Base-by-base conservation (phyloP, 1,140 invertebrate species). In the Goniozus legneri region DNA sequence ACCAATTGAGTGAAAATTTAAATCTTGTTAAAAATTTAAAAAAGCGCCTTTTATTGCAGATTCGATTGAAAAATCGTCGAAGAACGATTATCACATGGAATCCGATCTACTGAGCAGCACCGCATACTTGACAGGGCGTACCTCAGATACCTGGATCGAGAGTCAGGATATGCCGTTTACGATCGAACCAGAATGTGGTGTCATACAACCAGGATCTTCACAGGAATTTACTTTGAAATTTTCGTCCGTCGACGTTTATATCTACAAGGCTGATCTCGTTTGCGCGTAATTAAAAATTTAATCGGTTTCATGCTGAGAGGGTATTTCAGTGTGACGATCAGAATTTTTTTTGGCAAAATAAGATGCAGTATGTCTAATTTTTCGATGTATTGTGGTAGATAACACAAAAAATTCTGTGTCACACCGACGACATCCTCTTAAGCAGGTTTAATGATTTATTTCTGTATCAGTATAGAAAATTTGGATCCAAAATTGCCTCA, bases 281-380 rank as follows among this genome's bases (percentile, higher is more conserved):
- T 66, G 67, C 65, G 55, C 50, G 66, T 70, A 62, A 7, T n/a
- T n/a, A n/a, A n/a, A n/a, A n/a, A n/a, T 38, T 48, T 34, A 19
- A 27, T 27, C 15, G 33, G 36, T 48, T 30, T 41, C 4, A 24
- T 31, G 13, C 3, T 22, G 13, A 34, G n/a, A n/a, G n/a, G n/a
- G n/a, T 13, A 16, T 48, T 44, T 18, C 10, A 3, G 10, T 16
- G 12, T 31, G 1, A 8, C 24, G 1, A 19, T 21, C 44, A 31
- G n/a, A 16, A 8, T 18, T 16, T 22, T 31, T 31, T 42, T 18
- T 14, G 8, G 30, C 14, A 16, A 31, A n/a, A 43, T 21, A 12
- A n/a, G n/a, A n/a, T 19, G 6, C n/a, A n/a, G 21, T n/a, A 35
- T 10, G 12, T 35, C 3, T 33, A n/a, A n/a, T n/a, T n/a, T n/a